Base-by-base conservation (phyloP, 2,797 vertebrate genomes). In the Carapus acus region DNA sequence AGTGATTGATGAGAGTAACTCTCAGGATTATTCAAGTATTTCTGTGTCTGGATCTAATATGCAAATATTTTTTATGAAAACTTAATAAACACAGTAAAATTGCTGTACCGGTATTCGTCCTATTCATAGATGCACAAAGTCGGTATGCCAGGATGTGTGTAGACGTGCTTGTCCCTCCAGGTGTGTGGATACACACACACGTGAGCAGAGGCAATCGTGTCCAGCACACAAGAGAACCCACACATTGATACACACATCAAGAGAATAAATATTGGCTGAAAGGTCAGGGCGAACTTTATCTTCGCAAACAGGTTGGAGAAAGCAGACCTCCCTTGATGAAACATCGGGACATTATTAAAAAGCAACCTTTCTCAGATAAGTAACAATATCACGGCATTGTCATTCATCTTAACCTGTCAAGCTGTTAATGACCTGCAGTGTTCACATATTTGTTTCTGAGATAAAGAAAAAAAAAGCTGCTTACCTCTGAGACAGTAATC, bases 221-320 rank as follows among this genome's bases (percentile, higher is more conserved):
- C 66, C 69, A 73, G 73, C 56, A 58, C 62, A 60, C 59, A 66
- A 52, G 62, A 65, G 67, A 67, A 70, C 64, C 68, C 62, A 58
- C 51, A 31, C 74, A 62, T 67, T 71, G 67, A 79, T 75, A 74
- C 71, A 73, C 75, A 81, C 80, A 85, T 86, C 84, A 87, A 84
- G 81, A 86, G 82, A 81, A 82, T 78, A 85, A 85, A 83, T 82
- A 83, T 76, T 77, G 67, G 56, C 71, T 71, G 77, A 88, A 85
- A 87, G 83, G 82, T 87, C 84, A 82, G 72, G 59, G 60, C 87
- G 85, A 87, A 85, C 84, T 87, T 87, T 86, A 88, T 84, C 86
- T 87, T 85, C 79, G 81, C 73, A 80, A 77, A 76, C 81, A 81
- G 72, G 70, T 77, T 71, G 63, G 68, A 77, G 70, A 82, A 79